Evolutionary conservation across 1,140 invertebrate species (phyloP), one percentile per base, ranked within the genome.

Genomic region (Pseudomyrmex cubaensis): DNA sequence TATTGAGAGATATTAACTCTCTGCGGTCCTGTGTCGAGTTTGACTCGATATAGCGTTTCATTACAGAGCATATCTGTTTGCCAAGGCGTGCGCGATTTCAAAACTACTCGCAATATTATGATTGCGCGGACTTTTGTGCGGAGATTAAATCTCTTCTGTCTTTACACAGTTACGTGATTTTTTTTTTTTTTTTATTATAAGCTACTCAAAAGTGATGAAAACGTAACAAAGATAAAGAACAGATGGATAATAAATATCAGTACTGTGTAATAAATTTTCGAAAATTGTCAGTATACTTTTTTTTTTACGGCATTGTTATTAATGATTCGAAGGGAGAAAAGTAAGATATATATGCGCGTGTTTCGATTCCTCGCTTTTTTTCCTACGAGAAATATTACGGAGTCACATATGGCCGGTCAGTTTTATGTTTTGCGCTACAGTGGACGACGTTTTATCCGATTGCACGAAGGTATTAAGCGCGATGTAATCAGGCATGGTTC

Each of bases 391-490:
- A 50, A 50, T 52, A 10, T 52, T 64, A 44, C 62, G 62, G 35
- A 44, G 54, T 54, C 8, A 20, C 54, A 3, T 46, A 17, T 20
- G 20, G 1, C n/a, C n/a, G 20, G 4, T 80, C 13, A 80, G 17
- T 70, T 57, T 70, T 25, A 59, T 25, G 46, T 46, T 77, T 56
- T 22, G 46, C 17, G 22, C 3, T 15, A 35, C 35, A 35, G 35
- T 35, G 48, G 20, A 17, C 50, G 48, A 70, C 13, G 15, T 66
- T 56, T 59, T 15, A 46, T 66, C 50, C 12, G 64, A 48, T 3
- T 64, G 59, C 12, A 52, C 10, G 22, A 25, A 9, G 35, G 15
- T 78, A 78, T 78, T 70, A 78, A 61, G 59, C n/a, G 15, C 76
- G 54, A 70, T 59, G 54, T 69, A 66, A 59, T 70, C 64, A 59